Conservation (phyloP, 2,113 vertebrate species). For the Gallinago jamesoni region DNA sequence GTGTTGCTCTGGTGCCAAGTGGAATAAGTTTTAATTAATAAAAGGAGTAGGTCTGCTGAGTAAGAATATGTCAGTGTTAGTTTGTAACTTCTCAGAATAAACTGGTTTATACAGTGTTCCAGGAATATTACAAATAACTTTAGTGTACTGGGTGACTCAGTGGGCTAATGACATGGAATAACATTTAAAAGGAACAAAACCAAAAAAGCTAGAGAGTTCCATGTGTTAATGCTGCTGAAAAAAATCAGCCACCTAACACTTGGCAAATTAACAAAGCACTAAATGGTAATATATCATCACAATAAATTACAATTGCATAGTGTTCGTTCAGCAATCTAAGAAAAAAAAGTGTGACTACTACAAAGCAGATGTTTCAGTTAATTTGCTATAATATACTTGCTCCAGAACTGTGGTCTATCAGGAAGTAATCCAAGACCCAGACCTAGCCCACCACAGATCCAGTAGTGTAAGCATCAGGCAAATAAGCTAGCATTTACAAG, state of each 20-base stretch:
- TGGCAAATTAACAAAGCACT: not conserved
- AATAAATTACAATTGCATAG: not conserved
- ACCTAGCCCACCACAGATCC: not conserved
- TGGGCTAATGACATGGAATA: not conserved
- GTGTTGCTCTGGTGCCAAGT: not conserved
- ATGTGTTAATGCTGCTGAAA: not conserved
- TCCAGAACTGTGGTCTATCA: not conserved
- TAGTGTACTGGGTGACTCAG: not conserved
- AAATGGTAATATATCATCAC: not conserved
- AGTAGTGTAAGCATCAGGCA: not conserved
- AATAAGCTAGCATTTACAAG: not conserved
- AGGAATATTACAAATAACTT: not conserved
- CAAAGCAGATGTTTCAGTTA: not conserved
- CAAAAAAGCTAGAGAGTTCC: not conserved
- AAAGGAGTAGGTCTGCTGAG: not conserved
- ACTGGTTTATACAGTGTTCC: not conserved
- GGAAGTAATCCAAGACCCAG: not conserved
- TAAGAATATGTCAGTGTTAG: not conserved
- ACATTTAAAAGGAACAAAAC: not conserved
- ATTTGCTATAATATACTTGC: not conserved
- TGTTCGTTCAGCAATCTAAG: not conserved
- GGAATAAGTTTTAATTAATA: not conserved
- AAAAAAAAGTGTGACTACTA: not conserved
- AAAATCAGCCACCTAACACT: not conserved
- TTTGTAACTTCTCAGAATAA: not conserved